Conservation (phyloP, 2,113 vertebrate genomes). For the Circaetus gallicus region DNA sequence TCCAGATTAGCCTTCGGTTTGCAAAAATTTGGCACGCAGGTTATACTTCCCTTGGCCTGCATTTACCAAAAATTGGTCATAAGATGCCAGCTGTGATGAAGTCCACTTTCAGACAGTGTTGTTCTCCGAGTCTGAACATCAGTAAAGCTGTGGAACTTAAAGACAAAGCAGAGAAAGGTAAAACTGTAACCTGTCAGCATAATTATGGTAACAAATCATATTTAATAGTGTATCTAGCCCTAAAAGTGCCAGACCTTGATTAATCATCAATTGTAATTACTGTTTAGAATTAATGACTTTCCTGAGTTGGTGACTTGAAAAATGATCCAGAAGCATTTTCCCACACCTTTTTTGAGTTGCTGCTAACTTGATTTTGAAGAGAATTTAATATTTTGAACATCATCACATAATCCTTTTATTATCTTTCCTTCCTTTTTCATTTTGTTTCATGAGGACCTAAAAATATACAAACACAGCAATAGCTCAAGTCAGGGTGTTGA, state of each 20-base stretch:
- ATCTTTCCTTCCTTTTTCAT: neutral
- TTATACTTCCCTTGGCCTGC: neutral
- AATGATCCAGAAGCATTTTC: neutral
- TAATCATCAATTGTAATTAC: neutral
- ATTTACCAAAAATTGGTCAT: neutral
- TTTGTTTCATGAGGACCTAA: neutral
- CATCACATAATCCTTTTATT: neutral
- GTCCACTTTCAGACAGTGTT: neutral
- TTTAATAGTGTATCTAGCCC: neutral
- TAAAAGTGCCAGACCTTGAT: neutral
- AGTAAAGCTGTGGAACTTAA: neutral
- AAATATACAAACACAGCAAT: neutral
- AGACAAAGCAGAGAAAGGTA: neutral
- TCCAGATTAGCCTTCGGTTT: neutral
- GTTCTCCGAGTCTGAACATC: neutral
- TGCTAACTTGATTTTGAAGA: neutral
- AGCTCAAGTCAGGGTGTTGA: neutral
- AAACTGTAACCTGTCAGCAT: neutral
- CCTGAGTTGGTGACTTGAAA: neutral
- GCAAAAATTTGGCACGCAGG: neutral
- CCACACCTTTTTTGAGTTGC: neutral
- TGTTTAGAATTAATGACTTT: neutral
- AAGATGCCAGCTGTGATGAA: neutral
- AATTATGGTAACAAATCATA: neutral
- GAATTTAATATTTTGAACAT: neutral